A percentile compares a stretch with the other conserved stretches of the same genome.
Evolutionary conservation across 2,888 invertebrate species (phyloP).

Genomic region (Tineola bisselliella): DNA sequence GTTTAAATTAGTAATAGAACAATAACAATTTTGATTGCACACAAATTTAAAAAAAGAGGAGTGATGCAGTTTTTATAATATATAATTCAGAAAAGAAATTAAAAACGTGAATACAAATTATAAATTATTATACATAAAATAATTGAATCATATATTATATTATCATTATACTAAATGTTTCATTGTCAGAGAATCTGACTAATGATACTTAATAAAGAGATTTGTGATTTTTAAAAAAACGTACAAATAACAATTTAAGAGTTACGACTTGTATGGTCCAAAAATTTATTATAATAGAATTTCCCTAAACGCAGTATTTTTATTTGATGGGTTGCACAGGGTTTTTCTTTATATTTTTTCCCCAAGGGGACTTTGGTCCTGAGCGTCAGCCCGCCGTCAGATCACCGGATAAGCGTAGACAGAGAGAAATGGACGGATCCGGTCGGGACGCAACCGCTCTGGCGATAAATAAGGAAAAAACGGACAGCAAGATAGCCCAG

Average conservation of each 20-base stretch:
- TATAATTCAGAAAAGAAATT: no score
- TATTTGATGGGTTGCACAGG: neutral
- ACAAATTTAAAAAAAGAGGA: no score
- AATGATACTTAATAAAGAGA: no score
- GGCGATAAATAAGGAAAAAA: conserved; percentile 55
- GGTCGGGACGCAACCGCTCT: conserved; percentile 23
- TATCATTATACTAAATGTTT: no score
- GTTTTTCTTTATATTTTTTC: neutral
- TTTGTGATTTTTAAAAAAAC: no score
- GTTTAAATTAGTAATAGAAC: no score
- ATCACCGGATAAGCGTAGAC: conserved; percentile 56
- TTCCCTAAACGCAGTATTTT: neutral
- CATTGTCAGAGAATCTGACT: no score
- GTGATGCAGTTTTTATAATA: no score
- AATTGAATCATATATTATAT: no score
- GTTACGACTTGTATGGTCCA: neutral
- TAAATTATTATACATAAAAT: no score
- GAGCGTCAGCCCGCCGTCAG: conserved; percentile 39
- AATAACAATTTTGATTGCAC: no score
- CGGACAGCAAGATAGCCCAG: conserved; percentile 51
- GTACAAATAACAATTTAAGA: neutral
- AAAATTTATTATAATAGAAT: neutral
- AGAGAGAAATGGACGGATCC: conserved; percentile 57
- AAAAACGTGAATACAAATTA: no score
- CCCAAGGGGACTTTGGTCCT: neutral